Evolutionary conservation across 2,113 vertebrate genomes (phyloP), one percentile per base, ranked within the genome.

Genomic region (Speoplatyrhinus poulsoni): DNA sequence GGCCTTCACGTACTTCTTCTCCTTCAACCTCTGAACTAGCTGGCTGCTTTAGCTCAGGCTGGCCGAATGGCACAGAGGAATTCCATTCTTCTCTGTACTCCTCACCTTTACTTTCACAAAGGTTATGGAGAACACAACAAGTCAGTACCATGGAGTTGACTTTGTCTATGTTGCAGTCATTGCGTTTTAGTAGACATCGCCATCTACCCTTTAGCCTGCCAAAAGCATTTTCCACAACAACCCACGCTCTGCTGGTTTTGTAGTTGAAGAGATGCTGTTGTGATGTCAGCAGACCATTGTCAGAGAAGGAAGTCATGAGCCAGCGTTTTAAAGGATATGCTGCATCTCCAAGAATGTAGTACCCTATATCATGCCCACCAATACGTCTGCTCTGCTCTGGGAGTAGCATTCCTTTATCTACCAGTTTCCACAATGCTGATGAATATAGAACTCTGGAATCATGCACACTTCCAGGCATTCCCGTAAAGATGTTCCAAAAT

Each of bases 401-500:
- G 4, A 41, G 36, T 41, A 41, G 36, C 36, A 41, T 41, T 41
- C 36, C 36, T 41, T 41, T 41, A 41, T 41, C 36, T 6, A 8
- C 36, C 7, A 41, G 36, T 41, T 41, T 41, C 36, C 36, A 41
- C 36, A 41, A 41, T 41, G 36, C 36, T 7, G 36, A 41, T 8
- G 36, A 41, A 41, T 41, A 41, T 2, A 41, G 36, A 41, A 41
- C 36, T 41, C 36, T 41, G 36, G 36, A 41, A 41, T 41, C 36
- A 56, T 60, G 64, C 46, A 72, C 15, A n/a, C 57, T 67, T 15
- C 64, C 63, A 26, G 67, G 46, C 16, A 61, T 9, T 68, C 52
- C 41, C 62, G 62, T 54, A 56, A 46, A 19, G 50, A 46, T 8
- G 13, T 55, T 55, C 53, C 53, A 55, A n/a, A 55, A 55, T 6